These are phyloP conservation scores for Galago senegalensis DNA, from an alignment of 2,797 vertebrate genomes.

Conservation along the genomic window DNA sequence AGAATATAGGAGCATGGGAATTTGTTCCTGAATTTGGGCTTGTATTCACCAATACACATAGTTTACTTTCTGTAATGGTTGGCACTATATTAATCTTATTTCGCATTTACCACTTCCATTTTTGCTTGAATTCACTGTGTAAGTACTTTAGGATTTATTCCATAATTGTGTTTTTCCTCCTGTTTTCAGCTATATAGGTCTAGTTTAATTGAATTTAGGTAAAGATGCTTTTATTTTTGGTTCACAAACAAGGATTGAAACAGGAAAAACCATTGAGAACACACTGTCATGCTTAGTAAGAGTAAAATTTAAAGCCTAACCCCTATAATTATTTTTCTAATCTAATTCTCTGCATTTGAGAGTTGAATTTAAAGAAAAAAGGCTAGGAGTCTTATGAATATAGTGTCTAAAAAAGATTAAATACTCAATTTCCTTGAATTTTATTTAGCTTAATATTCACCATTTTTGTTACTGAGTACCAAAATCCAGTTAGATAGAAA, in stretches of 20 bases:
- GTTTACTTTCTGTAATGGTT: background rate
- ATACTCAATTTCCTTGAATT: background rate
- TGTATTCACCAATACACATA: background rate
- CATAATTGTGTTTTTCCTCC: background rate
- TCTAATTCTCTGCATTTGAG: background rate
- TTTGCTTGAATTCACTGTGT: background rate
- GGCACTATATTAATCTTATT: background rate
- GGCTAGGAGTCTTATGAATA: background rate
- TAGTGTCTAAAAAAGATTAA: slow-evolving; percentile 34
- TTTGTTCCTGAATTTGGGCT: background rate
- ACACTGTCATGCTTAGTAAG: background rate
- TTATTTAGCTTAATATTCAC: slow-evolving; percentile 57
- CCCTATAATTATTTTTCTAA: slow-evolving; percentile 43
- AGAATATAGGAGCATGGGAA: background rate
- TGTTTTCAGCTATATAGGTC: background rate
- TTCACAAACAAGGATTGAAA: background rate
- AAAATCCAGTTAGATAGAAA: background rate
- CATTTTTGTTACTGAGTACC: background rate
- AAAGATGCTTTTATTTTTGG: slow-evolving; percentile 23
- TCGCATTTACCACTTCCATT: background rate
- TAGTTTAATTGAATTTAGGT: slow-evolving; percentile 16
- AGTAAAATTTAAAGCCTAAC: slow-evolving; percentile 48
- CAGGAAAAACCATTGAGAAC: background rate
- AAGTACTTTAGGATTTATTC: background rate
- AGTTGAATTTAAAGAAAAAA: background rate